phyloP scores from a whole-genome alignment of 2,888 invertebrate genomes.

The Lochmaea capreae region DNA sequence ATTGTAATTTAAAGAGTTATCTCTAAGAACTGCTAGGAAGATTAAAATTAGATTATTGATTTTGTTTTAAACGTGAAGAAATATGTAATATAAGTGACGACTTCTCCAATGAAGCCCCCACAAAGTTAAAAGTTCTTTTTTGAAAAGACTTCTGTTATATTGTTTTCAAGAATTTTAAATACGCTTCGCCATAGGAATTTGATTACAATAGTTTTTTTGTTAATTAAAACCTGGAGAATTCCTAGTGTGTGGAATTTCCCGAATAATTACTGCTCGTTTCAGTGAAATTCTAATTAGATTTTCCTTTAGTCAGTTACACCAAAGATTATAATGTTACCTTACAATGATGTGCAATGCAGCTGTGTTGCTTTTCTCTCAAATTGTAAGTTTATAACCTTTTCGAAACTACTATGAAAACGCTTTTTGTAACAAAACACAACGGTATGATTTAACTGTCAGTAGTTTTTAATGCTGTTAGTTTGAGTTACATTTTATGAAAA shows the following conservation, averaged over 20 bases:
- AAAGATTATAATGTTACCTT: neutral
- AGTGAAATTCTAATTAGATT: constrained; percentile 1
- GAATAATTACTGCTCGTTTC: neutral
- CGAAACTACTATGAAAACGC: no score
- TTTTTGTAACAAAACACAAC: neutral
- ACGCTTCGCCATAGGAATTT: neutral
- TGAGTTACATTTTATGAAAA: neutral
- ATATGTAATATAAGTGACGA: neutral
- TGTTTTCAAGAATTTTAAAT: neutral
- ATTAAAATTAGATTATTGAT: no score
- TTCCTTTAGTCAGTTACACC: neutral
- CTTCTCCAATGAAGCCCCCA: neutral
- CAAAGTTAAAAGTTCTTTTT: no score
- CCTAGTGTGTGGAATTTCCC: neutral
- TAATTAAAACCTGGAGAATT: neutral
- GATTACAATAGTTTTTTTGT: neutral
- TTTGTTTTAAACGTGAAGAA: neutral
- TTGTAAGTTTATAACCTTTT: constrained; percentile 1
- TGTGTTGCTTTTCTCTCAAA: neutral
- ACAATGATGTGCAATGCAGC: neutral
- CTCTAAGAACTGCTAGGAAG: no score
- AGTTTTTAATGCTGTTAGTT: neutral
- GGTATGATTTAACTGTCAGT: neutral
- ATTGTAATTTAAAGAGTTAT: no score
- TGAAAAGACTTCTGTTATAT: no score